These are phyloP conservation scores for Pangasius djambal DNA, from an alignment of 2,797 vertebrate species.

Conservation along the genomic window DNA sequence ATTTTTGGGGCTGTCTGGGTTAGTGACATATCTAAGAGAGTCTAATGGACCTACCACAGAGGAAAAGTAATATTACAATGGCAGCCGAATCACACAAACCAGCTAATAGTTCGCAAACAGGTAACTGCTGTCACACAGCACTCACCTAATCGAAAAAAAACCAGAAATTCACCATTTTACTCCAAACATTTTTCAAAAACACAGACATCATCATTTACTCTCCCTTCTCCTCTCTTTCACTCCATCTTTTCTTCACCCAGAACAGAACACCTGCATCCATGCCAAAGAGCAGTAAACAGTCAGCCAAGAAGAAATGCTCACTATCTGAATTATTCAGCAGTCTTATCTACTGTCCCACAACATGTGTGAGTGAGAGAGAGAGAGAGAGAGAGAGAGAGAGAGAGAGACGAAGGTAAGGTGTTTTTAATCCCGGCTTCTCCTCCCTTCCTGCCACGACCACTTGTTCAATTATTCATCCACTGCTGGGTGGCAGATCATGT, in stretches of 20 bases:
- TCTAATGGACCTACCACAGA: not conserved
- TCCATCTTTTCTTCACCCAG: constrained; percentile 14
- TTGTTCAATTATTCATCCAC: constrained; percentile 58
- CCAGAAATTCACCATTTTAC: not conserved
- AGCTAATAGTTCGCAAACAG: not conserved
- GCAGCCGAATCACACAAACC: not conserved
- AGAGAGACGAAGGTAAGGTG: not conserved
- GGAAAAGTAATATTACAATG: not conserved
- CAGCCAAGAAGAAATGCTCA: constrained; percentile 46
- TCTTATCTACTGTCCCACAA: constrained; percentile 47
- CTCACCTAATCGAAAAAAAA: not conserved
- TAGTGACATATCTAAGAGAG: not conserved
- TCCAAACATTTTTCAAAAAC: not conserved
- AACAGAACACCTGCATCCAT: constrained; percentile 34
- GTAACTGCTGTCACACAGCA: not conserved
- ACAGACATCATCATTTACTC: constrained; percentile 5
- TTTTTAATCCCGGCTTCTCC: constrained; percentile 26
- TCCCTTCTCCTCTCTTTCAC: not conserved
- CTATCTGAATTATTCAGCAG: constrained; percentile 61
- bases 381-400: not conserved
- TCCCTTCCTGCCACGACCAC: constrained; percentile 40
- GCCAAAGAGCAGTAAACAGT: constrained; percentile 48
- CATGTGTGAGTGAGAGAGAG: not conserved
- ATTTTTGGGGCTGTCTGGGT: not conserved
- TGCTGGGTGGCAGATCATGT: constrained; percentile 42